Percentiles rank a stretch among this genome's conserved stretches.
Evolutionary conservation across 2,113 vertebrate genomes (phyloP).

Genomic region (Lepus europaeus): DNA sequence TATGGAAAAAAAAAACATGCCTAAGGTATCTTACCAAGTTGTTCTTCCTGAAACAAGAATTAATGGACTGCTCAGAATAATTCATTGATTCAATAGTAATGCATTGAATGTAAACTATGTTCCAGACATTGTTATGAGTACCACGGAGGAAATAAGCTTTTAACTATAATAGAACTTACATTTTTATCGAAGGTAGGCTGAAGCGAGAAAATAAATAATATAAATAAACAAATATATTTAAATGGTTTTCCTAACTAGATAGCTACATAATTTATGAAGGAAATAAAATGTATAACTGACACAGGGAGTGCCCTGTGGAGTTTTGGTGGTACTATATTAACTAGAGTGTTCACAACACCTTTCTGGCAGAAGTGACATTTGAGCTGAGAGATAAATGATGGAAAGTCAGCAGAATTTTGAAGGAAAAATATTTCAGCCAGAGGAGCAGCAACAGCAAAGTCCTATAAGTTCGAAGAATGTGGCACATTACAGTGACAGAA

Average conservation of each 20-base stretch:
- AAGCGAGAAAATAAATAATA: background rate
- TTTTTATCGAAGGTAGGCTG: background rate
- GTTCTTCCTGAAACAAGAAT: slow-evolving; percentile 25
- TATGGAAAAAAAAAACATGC: background rate
- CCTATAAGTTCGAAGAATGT: background rate
- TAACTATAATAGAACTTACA: background rate
- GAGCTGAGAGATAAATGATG: background rate
- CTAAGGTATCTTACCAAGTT: slow-evolving; percentile 1
- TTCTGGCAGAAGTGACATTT: background rate
- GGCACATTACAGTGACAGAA: background rate
- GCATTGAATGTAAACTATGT: slow-evolving; percentile 38
- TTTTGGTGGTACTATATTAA: background rate
- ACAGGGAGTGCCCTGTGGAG: background rate
- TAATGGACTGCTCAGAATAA: slow-evolving; percentile 51
- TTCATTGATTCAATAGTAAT: slow-evolving; percentile 35
- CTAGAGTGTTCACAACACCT: background rate
- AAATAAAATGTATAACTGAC: background rate
- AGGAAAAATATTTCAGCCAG: background rate
- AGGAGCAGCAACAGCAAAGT: background rate
- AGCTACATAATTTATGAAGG: background rate
- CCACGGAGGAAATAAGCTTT: background rate
- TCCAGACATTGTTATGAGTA: background rate
- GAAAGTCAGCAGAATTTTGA: background rate
- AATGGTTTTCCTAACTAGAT: background rate
- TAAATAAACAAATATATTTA: background rate